phyloP scores from a whole-genome alignment of 2,888 invertebrate species.

The Agrilus cyanescens region DNA sequence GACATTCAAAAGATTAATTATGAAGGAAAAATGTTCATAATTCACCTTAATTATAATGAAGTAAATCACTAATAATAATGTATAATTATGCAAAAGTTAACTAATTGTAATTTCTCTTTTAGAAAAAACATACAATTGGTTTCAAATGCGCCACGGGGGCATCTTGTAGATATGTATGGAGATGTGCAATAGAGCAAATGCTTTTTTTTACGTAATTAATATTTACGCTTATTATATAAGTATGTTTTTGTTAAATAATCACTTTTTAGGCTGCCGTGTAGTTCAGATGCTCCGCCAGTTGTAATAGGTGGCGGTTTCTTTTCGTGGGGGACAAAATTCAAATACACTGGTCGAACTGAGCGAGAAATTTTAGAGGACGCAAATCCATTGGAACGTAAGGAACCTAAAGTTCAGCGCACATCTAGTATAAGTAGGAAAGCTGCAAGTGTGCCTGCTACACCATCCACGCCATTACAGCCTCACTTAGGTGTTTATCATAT shows the following conservation, averaged over 20 bases:
- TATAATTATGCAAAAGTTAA: not conserved
- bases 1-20: slow-evolving; percentile 95
- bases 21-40: slow-evolving; percentile 95
- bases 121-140: slow-evolving; percentile 90
- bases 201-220: slow-evolving; percentile 88
- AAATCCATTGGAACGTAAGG: slow-evolving; percentile 51
- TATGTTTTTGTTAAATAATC: not conserved
- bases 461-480: slow-evolving; percentile 68
- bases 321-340: slow-evolving; percentile 89
- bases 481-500: slow-evolving; percentile 43
- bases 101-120: slow-evolving; percentile 29
- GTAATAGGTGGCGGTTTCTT: slow-evolving; percentile 85
- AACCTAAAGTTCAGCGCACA: slow-evolving; percentile 39
- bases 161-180: slow-evolving; percentile 92
- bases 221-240: slow-evolving; percentile 1
- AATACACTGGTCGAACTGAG: slow-evolving; percentile 86
- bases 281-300: slow-evolving; percentile 71
- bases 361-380: slow-evolving; percentile 79
- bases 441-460: slow-evolving; percentile 77
- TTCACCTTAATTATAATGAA: slow-evolving; percentile 85
- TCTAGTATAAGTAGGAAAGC: slow-evolving; percentile 60
- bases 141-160: slow-evolving; percentile 90
- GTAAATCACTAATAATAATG: slow-evolving; percentile 39
- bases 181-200: slow-evolving; percentile 95
- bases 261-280: slow-evolving; percentile 61